These are phyloP conservation scores for Linnaemya tessellans DNA, from an alignment of 2,888 invertebrate species.

Conservation along the genomic window DNA sequence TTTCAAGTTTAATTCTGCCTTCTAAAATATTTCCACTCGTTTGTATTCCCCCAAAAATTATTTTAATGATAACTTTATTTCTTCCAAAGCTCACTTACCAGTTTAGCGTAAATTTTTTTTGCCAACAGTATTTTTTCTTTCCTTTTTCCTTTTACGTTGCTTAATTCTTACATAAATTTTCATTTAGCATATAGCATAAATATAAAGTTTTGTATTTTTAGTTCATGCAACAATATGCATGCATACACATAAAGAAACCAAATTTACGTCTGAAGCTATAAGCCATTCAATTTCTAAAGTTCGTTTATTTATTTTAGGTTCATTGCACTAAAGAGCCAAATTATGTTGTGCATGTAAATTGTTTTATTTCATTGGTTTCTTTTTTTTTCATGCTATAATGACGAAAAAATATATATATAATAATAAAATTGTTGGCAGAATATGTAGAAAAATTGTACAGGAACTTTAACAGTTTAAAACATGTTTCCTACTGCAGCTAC, in stretches of 20 bases:
- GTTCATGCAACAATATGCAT: background rate
- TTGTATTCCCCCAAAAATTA: background rate
- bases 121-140: slow-evolving; percentile 56
- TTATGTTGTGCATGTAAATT: slow-evolving; percentile 70
- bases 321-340: slow-evolving; percentile 71
- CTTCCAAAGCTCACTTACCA: background rate
- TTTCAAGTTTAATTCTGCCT: too few relatives aligned
- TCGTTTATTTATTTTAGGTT: slow-evolving; percentile 68
- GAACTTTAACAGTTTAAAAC: slow-evolving; percentile 58
- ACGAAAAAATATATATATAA: background rate
- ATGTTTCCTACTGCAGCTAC: slow-evolving; percentile 20
- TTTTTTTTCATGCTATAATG: slow-evolving; percentile 21
- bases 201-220: slow-evolving; percentile 5
- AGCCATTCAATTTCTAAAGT: slow-evolving; percentile 65
- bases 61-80: background rate
- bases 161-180: slow-evolving; percentile 62
- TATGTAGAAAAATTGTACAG: slow-evolving; percentile 40
- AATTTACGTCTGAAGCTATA: slow-evolving; percentile 23
- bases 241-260: slow-evolving; percentile 28
- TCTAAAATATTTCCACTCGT: too few relatives aligned
- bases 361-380: slow-evolving; percentile 63
- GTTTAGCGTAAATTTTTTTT: slow-evolving; percentile 36
- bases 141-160: slow-evolving; percentile 30
- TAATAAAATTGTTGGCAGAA: slow-evolving; percentile 55
- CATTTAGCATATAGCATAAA: slow-evolving; percentile 51